phyloP scores from a whole-genome alignment of 2,888 invertebrate species.

The Lochmaea capreae region DNA sequence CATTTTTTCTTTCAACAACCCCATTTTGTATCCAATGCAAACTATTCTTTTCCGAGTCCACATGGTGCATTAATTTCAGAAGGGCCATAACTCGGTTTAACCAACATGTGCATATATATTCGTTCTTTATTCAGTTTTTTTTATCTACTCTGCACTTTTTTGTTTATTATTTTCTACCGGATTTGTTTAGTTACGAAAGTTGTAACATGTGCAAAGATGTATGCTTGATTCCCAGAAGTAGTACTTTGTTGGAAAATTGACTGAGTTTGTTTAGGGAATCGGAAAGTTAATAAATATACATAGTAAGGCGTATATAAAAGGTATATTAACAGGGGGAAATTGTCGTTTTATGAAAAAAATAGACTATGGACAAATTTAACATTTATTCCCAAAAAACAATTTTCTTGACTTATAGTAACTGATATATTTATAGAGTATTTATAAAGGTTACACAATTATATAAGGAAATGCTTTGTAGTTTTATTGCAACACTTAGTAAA shows the following conservation, averaged over 20 bases:
- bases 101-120: conserved; percentile 21
- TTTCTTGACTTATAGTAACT: too few relatives aligned
- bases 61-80: conserved; percentile 27
- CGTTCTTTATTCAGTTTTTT: conserved; percentile 22
- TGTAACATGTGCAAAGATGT: conserved; percentile 35
- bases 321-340: too few relatives aligned
- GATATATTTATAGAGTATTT: too few relatives aligned
- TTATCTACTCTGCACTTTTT: not conserved
- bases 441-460: too few relatives aligned
- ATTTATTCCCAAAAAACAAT: too few relatives aligned
- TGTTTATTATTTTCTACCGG: conserved; percentile 25
- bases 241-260: not conserved
- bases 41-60: conserved; percentile 17
- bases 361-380: too few relatives aligned
- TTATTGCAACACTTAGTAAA: too few relatives aligned
- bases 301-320: not conserved
- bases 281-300: not conserved
- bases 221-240: conserved; percentile 38
- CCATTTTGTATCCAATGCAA: conserved; percentile 4
- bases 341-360: too few relatives aligned
- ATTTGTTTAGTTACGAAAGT: conserved; percentile 30
- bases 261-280: conserved; percentile 17
- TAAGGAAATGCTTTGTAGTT: too few relatives aligned
- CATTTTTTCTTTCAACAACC: conserved; percentile 40
- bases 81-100: conserved; percentile 11